Conservation (phyloP, 2,113 vertebrate species). For the Laticauda laticaudata region DNA sequence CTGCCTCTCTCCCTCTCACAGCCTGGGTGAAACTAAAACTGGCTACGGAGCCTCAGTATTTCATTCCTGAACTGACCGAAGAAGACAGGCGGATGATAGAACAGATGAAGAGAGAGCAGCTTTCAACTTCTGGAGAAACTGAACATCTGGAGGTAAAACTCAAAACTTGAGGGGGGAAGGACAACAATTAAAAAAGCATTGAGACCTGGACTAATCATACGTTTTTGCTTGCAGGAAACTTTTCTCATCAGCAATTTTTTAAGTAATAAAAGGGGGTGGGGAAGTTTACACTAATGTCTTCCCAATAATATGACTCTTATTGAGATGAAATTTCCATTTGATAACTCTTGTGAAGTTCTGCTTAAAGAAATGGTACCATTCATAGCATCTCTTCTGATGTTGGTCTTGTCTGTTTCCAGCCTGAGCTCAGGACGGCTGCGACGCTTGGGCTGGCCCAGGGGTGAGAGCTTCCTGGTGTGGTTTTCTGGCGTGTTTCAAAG, state of each 20-base stretch:
- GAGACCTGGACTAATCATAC: background rate
- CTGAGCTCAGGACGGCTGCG: rapidly evolving
- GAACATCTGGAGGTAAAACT: constrained; percentile 66
- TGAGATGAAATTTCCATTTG: background rate
- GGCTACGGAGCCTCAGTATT: constrained; percentile 66
- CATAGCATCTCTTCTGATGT: background rate
- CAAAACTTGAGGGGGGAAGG: background rate
- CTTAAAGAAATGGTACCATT: background rate
- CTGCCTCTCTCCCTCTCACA: constrained; percentile 56
- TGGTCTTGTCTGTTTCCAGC: constrained; percentile 5
- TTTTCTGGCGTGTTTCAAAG: background rate
- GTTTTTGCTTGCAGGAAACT: background rate
- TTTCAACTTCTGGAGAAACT: constrained; percentile 56
- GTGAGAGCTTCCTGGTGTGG: background rate
- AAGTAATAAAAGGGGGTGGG: no score
- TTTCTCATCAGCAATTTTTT: background rate
- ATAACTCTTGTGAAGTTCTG: background rate
- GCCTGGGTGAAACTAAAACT: constrained; percentile 80
- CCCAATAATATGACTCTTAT: background rate
- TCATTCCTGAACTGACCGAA: constrained; percentile 66
- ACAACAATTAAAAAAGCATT: background rate
- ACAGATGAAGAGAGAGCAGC: constrained; percentile 82
- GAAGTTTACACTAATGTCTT: rapidly evolving
- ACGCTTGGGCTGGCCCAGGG: rapidly evolving
- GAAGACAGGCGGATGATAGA: constrained; percentile 78